Evolutionary conservation across 1,140 invertebrate species (phyloP).

Genomic region (Nephotettix cincticeps): DNA sequence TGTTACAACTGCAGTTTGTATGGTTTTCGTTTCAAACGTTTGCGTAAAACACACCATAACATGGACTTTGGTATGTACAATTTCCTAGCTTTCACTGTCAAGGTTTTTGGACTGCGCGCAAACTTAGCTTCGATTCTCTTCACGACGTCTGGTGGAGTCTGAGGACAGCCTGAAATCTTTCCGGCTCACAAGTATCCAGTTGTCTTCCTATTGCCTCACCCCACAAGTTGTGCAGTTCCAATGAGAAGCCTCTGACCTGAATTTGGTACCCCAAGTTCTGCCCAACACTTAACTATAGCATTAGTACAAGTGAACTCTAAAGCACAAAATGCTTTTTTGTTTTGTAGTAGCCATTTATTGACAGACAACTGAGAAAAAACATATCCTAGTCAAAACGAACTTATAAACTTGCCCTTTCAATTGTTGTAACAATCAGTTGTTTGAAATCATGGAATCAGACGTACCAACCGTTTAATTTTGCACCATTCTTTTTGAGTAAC

Average conservation of each 20-base stretch:
- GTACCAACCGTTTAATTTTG: too few species aligned
- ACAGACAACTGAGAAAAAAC: too few species aligned
- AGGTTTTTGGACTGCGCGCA: not conserved
- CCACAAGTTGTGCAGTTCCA: conserved; percentile 9
- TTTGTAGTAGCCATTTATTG: too few species aligned
- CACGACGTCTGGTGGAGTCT: not conserved
- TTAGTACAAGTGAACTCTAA: too few species aligned
- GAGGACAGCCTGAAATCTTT: not conserved
- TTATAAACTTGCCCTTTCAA: too few species aligned
- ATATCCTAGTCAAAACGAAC: too few species aligned
- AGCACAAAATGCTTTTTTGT: too few species aligned
- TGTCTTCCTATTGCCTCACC: conserved; percentile 4
- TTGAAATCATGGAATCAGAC: too few species aligned
- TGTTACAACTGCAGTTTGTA: conserved; percentile 1
- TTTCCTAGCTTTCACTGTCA: not conserved
- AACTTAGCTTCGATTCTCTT: not conserved
- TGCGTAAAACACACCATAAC: not conserved
- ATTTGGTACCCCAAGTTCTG: too few species aligned
- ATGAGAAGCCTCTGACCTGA: not conserved
- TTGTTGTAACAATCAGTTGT: too few species aligned
- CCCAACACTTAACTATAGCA: too few species aligned
- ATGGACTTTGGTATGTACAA: not conserved
- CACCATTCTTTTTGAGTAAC: too few species aligned
- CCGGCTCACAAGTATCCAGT: not conserved
- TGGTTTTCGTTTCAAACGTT: not conserved